Evolutionary conservation across 2,113 vertebrate genomes (phyloP).

Genomic region (Microtus pennsylvanicus): DNA sequence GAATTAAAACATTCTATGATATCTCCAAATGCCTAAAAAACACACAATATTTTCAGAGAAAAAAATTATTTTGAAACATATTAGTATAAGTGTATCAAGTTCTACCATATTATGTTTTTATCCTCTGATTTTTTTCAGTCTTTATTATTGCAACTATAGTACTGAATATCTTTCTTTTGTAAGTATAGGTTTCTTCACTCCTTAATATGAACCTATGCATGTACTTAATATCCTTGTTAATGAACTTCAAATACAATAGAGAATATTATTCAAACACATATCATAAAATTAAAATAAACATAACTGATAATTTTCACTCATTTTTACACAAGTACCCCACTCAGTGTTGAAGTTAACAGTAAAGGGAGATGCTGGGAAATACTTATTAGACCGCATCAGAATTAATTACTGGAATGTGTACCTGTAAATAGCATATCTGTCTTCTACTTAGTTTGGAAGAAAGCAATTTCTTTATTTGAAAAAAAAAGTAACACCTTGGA

Average conservation of each 20-base stretch:
- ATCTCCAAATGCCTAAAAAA: background rate
- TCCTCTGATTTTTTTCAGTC: background rate
- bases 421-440: background rate
- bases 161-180: background rate
- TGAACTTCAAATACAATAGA: background rate
- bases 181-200: background rate
- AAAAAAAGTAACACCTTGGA: background rate
- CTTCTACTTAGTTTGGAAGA: background rate
- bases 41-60: background rate
- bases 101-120: background rate
- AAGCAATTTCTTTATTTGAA: background rate
- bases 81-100: background rate
- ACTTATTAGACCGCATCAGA: background rate
- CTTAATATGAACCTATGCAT: conserved; percentile 1
- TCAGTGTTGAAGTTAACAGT: conserved; percentile 48
- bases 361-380: background rate
- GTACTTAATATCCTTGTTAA: background rate
- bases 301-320: conserved; percentile 19
- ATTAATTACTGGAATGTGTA: background rate
- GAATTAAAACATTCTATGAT: background rate
- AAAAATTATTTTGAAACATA: background rate
- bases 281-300: conserved; percentile 49
- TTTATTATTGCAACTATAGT: background rate
- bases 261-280: background rate
- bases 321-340: background rate